phyloP scores from a whole-genome alignment of 2,797 vertebrate species.

The Falco peregrinus region DNA sequence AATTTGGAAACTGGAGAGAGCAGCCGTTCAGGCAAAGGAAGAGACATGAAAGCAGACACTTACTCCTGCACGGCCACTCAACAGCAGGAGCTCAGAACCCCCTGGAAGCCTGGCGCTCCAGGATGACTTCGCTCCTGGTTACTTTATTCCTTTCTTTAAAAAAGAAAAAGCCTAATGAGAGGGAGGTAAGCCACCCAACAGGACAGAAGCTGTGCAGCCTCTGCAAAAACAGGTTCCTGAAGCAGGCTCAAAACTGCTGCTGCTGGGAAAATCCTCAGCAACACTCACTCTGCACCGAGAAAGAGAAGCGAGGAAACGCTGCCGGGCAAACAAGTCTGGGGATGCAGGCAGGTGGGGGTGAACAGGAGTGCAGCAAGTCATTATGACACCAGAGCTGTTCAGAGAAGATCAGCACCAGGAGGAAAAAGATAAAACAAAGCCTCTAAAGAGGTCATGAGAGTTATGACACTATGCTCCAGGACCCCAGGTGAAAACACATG shows the following conservation, averaged over 20 bases:
- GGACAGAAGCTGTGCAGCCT: neutral
- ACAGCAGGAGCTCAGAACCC: neutral
- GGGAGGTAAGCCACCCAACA: neutral
- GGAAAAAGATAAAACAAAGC: neutral
- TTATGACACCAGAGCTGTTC: neutral
- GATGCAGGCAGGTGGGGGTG: neutral
- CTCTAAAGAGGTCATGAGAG: neutral
- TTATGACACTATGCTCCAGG: neutral
- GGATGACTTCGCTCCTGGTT: neutral
- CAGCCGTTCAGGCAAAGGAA: constrained; percentile 17
- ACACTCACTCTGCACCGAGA: rapidly evolving
- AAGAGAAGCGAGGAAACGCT: neutral
- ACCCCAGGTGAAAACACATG: neutral
- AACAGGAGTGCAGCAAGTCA: rapidly evolving
- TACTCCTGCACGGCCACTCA: rapidly evolving
- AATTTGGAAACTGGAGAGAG: neutral
- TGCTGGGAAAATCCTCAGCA: neutral
- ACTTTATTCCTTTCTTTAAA: neutral
- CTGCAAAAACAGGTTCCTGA: neutral
- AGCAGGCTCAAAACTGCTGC: neutral
- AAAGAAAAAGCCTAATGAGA: neutral
- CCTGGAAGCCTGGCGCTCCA: neutral
- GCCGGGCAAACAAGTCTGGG: neutral
- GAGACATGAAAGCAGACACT: neutral
- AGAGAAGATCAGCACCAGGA: neutral